Conservation (phyloP, 2,888 invertebrate genomes). For the Aleiodes leptofemur region DNA sequence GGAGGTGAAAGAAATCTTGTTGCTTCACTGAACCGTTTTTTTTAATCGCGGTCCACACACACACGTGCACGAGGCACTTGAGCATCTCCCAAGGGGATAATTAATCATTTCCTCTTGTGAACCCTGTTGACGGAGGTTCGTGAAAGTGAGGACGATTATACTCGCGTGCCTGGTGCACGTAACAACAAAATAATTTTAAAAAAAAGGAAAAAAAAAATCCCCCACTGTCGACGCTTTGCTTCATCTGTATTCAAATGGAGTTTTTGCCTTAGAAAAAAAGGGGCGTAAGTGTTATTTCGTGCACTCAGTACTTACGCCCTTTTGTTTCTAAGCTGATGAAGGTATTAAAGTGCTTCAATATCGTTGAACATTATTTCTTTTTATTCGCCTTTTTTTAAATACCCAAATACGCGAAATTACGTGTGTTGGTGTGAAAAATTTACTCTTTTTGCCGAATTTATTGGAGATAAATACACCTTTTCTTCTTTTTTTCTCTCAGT, state of each 20-base stretch:
- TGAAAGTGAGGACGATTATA: slow-evolving; percentile 38
- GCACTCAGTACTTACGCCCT: too few relatives aligned
- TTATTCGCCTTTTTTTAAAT: not conserved
- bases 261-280: too few relatives aligned
- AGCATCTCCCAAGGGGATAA: slow-evolving; percentile 38
- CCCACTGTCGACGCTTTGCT: slow-evolving; percentile 34
- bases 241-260: slow-evolving; percentile 22
- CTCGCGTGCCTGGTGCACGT: slow-evolving; percentile 32
- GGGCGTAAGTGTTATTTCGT: too few relatives aligned
- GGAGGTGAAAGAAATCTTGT: slow-evolving; percentile 14
- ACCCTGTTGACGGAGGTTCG: slow-evolving; percentile 43
- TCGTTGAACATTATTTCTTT: not conserved
- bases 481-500: too few relatives aligned
- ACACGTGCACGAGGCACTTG: slow-evolving; percentile 37
- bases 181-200: slow-evolving; percentile 21
- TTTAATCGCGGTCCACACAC: not conserved
- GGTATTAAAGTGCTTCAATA: slow-evolving; percentile 22
- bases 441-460: too few relatives aligned
- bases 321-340: too few relatives aligned
- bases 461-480: too few relatives aligned
- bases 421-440: too few relatives aligned
- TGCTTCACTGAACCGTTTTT: slow-evolving; percentile 33
- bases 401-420: too few relatives aligned
- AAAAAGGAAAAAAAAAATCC: slow-evolving; percentile 22
- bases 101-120: slow-evolving; percentile 42